A percentile compares a stretch with the other conserved stretches of the same genome.
phyloP scores from a whole-genome alignment of 2,888 invertebrate genomes.

The Molorchus minor region DNA sequence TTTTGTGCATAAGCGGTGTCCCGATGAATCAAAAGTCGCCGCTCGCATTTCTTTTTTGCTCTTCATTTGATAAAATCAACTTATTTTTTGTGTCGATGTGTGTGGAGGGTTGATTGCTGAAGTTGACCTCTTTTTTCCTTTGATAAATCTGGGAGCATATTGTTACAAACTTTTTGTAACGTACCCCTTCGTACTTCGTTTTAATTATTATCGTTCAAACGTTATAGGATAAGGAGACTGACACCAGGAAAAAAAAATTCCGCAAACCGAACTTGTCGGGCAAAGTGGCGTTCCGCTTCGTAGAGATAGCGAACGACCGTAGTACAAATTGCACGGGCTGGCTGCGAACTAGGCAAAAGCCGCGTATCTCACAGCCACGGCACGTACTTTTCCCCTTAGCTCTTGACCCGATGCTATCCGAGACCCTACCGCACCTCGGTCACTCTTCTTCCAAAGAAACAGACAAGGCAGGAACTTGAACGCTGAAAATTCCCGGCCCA shows the following conservation, averaged over 20 bases:
- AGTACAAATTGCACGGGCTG: conserved; percentile 32
- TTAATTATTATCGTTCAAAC: too few species aligned
- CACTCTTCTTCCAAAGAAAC: conserved; percentile 14
- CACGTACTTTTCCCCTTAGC: conserved; percentile 54
- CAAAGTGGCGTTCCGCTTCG: conserved; percentile 8
- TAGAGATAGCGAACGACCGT: neutral
- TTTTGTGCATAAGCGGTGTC: too few species aligned
- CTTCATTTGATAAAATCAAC: too few species aligned
- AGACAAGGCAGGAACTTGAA: conserved; percentile 17
- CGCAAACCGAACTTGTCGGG: neutral
- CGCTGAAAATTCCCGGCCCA: conserved; percentile 6
- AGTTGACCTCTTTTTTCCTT: too few species aligned
- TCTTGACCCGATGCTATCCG: conserved; percentile 50
- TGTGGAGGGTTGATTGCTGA: too few species aligned
- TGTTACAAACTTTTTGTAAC: too few species aligned
- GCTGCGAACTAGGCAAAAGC: conserved; percentile 53
- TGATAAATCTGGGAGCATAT: too few species aligned
- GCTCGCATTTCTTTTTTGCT: too few species aligned
- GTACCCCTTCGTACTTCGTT: too few species aligned
- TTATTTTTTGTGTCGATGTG: too few species aligned
- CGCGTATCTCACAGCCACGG: conserved; percentile 55
- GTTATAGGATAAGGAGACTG: too few species aligned
- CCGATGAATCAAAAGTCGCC: too few species aligned
- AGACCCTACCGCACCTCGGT: conserved; percentile 27
- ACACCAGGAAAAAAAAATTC: neutral